Base-by-base conservation (phyloP, 2,888 invertebrate species). In the Coelopa pilipes region DNA sequence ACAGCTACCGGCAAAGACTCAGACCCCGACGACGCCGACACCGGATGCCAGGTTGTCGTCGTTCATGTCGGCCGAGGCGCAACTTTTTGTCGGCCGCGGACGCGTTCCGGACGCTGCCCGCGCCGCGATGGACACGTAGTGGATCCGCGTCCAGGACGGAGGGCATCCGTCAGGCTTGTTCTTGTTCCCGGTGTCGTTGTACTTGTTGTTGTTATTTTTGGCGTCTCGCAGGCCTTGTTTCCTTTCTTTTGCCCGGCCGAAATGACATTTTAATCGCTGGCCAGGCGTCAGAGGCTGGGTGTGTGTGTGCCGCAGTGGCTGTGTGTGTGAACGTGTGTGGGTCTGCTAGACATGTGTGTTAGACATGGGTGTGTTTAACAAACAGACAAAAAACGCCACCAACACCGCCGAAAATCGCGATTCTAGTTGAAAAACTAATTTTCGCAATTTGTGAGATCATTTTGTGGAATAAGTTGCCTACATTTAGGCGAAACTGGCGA, bases 11-110 rank as follows among this genome's bases (percentile, higher is more conserved):
- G n/a, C n/a, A n/a, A n/a, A 55, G 55, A 55, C 55, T 17, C 12
- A 55, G 55, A n/a, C n/a, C n/a, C n/a, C n/a, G n/a, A n/a, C n/a
- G 63, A 65, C 47, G 65, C 65, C 19, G 65, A 65, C 47, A 47
- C 65, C 34, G 66, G 66, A 66, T 66, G 66, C 50, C 66, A 50
- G 66, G 66, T 66, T 66, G 66, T 66, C 66, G 66, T 66, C 66
- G 19, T 66, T 66, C 49, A 66, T 66, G 66, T 66, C 24, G 19
- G 50, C 24, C n/a, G n/a, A n/a, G 50, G 66, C 24, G 45, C 50
- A 49, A 50, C 49, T 50, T 50, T 50, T 50, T 19, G 50, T 15
- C 45, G 49, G 17, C 15, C 21, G 66, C 66, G 19, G 49, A 13
- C 19, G 19, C 19, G 19, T 24, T 12, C 12, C 21, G 15, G 5